phyloP scores from a whole-genome alignment of 2,888 invertebrate species.

The Beris chalybata region DNA sequence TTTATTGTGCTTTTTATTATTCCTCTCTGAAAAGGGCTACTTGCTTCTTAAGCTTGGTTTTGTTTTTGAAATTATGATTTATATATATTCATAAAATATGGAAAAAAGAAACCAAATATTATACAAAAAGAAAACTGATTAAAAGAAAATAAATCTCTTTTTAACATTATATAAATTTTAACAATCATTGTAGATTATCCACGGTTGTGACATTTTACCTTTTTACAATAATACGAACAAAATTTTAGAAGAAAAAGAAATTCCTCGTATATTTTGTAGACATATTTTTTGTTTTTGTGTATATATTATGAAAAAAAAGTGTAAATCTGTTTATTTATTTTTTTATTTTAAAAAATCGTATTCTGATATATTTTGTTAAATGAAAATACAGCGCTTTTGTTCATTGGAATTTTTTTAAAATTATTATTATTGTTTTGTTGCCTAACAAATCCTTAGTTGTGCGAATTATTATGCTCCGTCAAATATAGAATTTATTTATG shows the following conservation, averaged over 20 bases:
- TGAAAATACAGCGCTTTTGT: no score
- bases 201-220: conserved; percentile 35
- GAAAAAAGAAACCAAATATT: conserved; percentile 27
- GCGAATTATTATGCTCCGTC: no score
- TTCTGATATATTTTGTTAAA: no score
- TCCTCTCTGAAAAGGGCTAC: conserved; percentile 23
- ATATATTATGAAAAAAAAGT: neutral
- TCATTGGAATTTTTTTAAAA: no score
- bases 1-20: conserved; percentile 15
- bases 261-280: conserved; percentile 6
- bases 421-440: no score
- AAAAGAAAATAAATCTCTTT: conserved; percentile 4
- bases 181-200: conserved; percentile 33
- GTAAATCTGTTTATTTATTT: neutral
- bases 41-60: conserved; percentile 25
- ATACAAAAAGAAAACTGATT: conserved; percentile 16
- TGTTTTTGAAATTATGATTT: conserved; percentile 8
- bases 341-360: no score
- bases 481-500: no score
- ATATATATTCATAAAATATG: conserved; percentile 22
- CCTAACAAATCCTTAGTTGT: no score
- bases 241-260: conserved; percentile 8
- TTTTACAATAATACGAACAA: conserved; percentile 26
- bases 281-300: conserved; percentile 9
- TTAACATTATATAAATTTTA: conserved; percentile 27